Conservation (phyloP, 2,113 vertebrate genomes). For the Butorides virescens region DNA sequence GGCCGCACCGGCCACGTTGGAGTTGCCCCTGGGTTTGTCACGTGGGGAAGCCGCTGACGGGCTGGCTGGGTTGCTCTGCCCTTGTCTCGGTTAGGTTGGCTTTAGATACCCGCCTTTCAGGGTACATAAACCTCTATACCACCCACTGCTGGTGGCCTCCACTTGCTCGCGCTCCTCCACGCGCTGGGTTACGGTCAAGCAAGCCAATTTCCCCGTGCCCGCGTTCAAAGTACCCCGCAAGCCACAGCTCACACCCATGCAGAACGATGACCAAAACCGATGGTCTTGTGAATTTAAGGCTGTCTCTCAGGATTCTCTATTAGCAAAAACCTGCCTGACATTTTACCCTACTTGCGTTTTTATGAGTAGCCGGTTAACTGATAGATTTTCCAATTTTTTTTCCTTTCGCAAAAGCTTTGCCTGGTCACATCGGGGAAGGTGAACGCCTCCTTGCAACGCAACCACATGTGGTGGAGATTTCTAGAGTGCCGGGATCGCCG, state of each 20-base stretch:
- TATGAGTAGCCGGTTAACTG: not conserved
- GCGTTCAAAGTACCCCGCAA: not conserved
- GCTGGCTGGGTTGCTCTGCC: constrained; percentile 12
- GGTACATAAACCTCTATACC: not conserved
- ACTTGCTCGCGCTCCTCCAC: not conserved
- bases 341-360: not conserved
- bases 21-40: constrained; percentile 60
- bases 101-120: not conserved
- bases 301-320: not conserved
- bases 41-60: constrained; percentile 18
- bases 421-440: fast-evolving
- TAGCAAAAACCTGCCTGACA: not conserved
- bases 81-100: not conserved
- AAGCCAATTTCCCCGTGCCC: not conserved
- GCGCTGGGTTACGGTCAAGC: not conserved
- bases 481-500: not conserved
- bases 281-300: not conserved
- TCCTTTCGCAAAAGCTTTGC: not conserved
- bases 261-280: not conserved
- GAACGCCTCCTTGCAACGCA: not conserved
- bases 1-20: constrained; percentile 15
- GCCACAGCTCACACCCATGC: not conserved
- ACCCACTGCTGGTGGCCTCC: not conserved
- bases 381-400: not conserved
- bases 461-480: not conserved